Base-by-base conservation (phyloP, 2,888 invertebrate species). In the Cantharis nigra region DNA sequence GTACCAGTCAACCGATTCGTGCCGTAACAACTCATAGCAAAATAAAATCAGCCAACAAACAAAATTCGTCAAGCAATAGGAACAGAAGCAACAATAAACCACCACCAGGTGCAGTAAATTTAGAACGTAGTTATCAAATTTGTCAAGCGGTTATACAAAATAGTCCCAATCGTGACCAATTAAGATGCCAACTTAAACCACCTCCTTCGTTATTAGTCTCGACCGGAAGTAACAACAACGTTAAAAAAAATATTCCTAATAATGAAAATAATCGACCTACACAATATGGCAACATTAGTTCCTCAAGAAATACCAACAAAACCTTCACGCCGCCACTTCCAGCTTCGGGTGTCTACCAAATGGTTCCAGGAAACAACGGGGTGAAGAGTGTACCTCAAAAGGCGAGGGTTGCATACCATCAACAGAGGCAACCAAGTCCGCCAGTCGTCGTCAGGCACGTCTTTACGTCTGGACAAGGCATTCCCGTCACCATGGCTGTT, bases 101-200 rank as follows among this genome's bases (percentile, higher is more conserved):
- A 78, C 96, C 97, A 0, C 97, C 96, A 0, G 97, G 97, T 1
- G 96, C 96, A 4, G 96, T 98, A 49, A 98, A 98, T 89, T 89
- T 98, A 74, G 97, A 98, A 87, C 92, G 98, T 75, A 98, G 98
- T 87, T 97, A 97, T 88, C 97, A 98, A 89, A 98, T 98, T 84
- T 96, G 96, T 85, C 95, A 95, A 88, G 95, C 95, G 65, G 95
- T 95, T n/a, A 96, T 98, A 81, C 97, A 97, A 89, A 97, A 96
- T 88, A 97, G 97, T 86, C 96, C 96, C 0, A 97, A 97, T 89
- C 91, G 97, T 16, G 96, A 97, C 86, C 96, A 96, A 84, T 88
- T 97, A 70, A 93, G 95, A 76, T 95, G 95, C 7, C 97, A 97
- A 86, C 88, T 97, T 83, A 94, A 96, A 81, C 96, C 96, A 65